phyloP scores from a whole-genome alignment of 2,113 vertebrate genomes.

The Hippocampus comes region DNA sequence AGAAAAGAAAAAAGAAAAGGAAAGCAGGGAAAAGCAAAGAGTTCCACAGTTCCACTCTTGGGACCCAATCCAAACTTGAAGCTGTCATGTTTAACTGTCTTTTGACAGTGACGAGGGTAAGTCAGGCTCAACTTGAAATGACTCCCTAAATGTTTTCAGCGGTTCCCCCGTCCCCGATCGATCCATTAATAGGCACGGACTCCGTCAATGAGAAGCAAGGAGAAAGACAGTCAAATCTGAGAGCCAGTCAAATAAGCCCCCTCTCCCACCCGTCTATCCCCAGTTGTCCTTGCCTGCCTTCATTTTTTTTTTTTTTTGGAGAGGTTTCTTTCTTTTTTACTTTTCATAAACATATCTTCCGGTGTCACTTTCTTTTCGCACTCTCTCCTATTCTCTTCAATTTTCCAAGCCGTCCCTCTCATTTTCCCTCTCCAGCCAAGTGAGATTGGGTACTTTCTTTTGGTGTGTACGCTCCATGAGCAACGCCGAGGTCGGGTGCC shows the following conservation, averaged over 20 bases:
- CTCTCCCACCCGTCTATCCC: constrained; percentile 32
- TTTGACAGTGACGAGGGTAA: constrained; percentile 17
- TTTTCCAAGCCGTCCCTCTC: constrained; percentile 7
- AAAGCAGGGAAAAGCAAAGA: not conserved
- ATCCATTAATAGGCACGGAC: constrained; percentile 33
- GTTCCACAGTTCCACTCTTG: not conserved
- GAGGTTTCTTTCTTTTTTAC: constrained; percentile 37
- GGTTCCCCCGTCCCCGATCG: constrained; percentile 17
- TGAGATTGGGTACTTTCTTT: constrained; percentile 43
- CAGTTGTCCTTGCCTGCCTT: constrained; percentile 25
- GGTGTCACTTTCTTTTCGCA: constrained; percentile 20
- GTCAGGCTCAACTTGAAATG: constrained; percentile 49
- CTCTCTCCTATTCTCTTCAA: constrained; percentile 12
- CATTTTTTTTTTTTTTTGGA: constrained; percentile 11
- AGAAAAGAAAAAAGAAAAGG: not conserved
- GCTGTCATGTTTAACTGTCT: constrained; percentile 16
- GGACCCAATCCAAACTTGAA: constrained; percentile 7
- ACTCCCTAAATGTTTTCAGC: constrained; percentile 30
- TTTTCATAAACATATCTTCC: constrained; percentile 23
- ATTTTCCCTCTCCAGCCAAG: constrained; percentile 21
- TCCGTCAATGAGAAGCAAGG: constrained; percentile 34
- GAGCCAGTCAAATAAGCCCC: constrained; percentile 45
- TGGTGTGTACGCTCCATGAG: constrained; percentile 6
- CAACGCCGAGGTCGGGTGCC: constrained; percentile 14
- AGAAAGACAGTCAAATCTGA: constrained; percentile 39